phyloP scores from a whole-genome alignment of 2,888 invertebrate genomes.

The Hipparchia sbordonii region DNA sequence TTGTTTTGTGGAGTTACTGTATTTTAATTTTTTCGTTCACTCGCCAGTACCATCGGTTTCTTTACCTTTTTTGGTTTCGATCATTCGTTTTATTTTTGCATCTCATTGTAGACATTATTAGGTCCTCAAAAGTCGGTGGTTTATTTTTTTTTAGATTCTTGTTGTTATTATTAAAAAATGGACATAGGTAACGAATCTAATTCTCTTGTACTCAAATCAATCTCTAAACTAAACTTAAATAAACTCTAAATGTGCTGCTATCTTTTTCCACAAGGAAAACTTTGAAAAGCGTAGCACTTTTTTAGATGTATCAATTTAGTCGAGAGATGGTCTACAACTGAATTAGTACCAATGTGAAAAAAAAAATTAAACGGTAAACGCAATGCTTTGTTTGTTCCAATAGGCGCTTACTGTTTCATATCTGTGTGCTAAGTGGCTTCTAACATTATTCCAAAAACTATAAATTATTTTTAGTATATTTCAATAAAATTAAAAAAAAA shows the following conservation, averaged over 20 bases:
- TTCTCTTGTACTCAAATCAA: no score
- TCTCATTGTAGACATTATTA: constrained; percentile 41
- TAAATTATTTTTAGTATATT: neutral
- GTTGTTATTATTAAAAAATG: constrained; percentile 16
- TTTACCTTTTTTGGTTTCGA: constrained; percentile 41
- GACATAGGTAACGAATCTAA: neutral
- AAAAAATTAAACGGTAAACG: constrained; percentile 2
- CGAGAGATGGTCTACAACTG: no score
- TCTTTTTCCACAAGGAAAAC: no score
- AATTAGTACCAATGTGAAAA: no score
- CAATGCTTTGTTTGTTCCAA: constrained; percentile 27
- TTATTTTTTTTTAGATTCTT: constrained; percentile 34
- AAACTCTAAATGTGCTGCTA: no score
- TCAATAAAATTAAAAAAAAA: constrained; percentile 38
- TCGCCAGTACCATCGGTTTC: constrained; percentile 40
- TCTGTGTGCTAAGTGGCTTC: constrained; percentile 30
- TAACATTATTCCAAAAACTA: constrained; percentile 39
- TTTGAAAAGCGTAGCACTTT: no score
- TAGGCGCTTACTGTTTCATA: constrained; percentile 34
- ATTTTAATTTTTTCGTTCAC: constrained; percentile 38
- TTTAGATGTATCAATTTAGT: no score
- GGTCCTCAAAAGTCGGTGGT: constrained; percentile 25
- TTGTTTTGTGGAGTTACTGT: constrained; percentile 38
- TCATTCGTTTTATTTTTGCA: constrained; percentile 40
- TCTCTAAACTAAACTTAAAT: no score